These are phyloP conservation scores for Myopa testacea DNA, from an alignment of 2,888 invertebrate genomes.

Conservation along the genomic window DNA sequence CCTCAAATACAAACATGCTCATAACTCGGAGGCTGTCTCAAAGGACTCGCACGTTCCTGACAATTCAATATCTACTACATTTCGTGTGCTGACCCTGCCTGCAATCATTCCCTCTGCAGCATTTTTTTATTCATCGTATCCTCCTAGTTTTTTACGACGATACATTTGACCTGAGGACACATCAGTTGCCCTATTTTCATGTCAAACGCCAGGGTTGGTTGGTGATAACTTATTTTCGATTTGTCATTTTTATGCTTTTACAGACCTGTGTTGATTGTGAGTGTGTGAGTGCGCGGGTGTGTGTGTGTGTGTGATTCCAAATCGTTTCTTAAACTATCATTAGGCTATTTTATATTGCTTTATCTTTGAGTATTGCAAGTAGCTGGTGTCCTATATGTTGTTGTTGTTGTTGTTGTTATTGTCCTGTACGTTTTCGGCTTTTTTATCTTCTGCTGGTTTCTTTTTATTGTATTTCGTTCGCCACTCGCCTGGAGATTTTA, in stretches of 20 bases:
- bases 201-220: neutral
- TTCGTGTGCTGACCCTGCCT: conserved; percentile 9
- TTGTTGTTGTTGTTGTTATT: conserved; percentile 40
- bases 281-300: conserved; percentile 17
- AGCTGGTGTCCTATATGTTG: conserved; percentile 27
- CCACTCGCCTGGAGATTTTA: conserved; percentile 9
- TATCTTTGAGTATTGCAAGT: neutral
- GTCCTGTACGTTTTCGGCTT: conserved; percentile 6
- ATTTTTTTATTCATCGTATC: neutral
- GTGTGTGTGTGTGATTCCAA: neutral
- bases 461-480: conserved; percentile 14
- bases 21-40: neutral
- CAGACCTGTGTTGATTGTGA: neutral
- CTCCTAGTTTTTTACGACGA: neutral
- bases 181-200: conserved; percentile 23
- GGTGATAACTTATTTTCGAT: conserved; percentile 35
- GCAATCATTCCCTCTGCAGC: neutral
- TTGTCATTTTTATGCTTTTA: conserved; percentile 16
- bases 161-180: conserved; percentile 33
- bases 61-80: neutral
- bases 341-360: conserved; percentile 11
- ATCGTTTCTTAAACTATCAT: conserved; percentile 37
- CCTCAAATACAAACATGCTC: too few relatives aligned
- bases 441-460: neutral
- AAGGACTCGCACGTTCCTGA: neutral